Conservation (phyloP, 2,113 vertebrate genomes). For the Atractosteus spatula region DNA sequence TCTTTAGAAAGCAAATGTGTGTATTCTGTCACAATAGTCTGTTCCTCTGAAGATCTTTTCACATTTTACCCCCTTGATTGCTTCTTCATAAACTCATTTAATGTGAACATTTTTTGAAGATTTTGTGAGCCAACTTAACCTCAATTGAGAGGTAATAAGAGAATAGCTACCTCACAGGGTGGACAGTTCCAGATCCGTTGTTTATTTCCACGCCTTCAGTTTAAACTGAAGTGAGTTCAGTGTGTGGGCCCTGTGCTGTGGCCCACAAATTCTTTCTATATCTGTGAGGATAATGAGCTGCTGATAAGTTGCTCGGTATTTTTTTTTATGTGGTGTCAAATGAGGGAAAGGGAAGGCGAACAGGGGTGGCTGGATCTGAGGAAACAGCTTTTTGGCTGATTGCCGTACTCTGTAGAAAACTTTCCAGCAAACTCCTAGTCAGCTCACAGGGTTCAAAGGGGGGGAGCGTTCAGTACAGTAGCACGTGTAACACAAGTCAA, state of each 20-base stretch:
- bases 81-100: too few species aligned
- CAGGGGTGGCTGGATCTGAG: background rate
- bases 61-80: too few species aligned
- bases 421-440: constrained; percentile 6
- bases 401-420: constrained; percentile 9
- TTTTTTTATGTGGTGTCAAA: constrained; percentile 1
- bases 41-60: too few species aligned
- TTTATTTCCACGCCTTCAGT: background rate
- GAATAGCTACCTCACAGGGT: too few species aligned
- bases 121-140: too few species aligned
- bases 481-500: background rate
- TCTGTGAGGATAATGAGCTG: constrained; percentile 13
- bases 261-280: background rate
- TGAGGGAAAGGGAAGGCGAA: background rate
- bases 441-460: background rate
- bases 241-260: background rate
- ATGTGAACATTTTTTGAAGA: too few species aligned
- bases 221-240: background rate
- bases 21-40: too few species aligned
- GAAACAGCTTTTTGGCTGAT: constrained; percentile 6
- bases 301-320: constrained; percentile 1
- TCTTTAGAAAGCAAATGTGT: too few species aligned
- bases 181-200: too few species aligned
- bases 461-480: background rate
- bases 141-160: too few species aligned